phyloP scores from a whole-genome alignment of 2,113 vertebrate genomes.

The Philantomba maxwellii region DNA sequence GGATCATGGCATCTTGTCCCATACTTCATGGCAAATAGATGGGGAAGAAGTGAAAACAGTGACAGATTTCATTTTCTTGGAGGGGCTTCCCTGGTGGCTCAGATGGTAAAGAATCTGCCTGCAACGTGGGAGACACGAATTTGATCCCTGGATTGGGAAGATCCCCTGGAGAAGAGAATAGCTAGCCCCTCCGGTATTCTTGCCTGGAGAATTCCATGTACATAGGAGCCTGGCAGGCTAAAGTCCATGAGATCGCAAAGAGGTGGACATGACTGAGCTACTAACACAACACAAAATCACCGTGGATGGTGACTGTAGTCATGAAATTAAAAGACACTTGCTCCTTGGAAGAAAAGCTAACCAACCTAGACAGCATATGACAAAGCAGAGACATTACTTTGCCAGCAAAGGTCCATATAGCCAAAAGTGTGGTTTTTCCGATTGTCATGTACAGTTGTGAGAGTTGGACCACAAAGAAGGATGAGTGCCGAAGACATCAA shows the following conservation, averaged over 20 bases:
- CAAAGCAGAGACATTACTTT: neutral
- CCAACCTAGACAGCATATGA: neutral
- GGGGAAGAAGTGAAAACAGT: neutral
- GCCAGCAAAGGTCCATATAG: neutral
- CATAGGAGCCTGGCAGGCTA: neutral
- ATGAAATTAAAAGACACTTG: neutral
- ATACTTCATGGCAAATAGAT: neutral
- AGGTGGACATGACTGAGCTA: neutral
- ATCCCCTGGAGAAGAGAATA: neutral
- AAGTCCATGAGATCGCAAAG: neutral
- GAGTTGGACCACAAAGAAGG: neutral
- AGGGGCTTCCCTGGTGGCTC: neutral
- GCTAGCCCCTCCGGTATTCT: neutral
- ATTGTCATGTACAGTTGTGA: neutral
- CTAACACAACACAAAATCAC: neutral
- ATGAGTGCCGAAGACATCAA: neutral
- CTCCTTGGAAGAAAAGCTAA: neutral
- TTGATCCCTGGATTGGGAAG: neutral
- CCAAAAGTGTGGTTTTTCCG: neutral
- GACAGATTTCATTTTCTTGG: neutral
- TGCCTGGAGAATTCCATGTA: neutral
- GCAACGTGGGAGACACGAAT: accelerated
- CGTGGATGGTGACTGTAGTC: neutral
- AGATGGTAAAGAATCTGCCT: neutral
- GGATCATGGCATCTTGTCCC: neutral